A percentile compares a stretch with the other conserved stretches of the same genome.
Evolutionary conservation across 2,113 vertebrate genomes (phyloP).

Genomic region (Copsychus sechellarum): DNA sequence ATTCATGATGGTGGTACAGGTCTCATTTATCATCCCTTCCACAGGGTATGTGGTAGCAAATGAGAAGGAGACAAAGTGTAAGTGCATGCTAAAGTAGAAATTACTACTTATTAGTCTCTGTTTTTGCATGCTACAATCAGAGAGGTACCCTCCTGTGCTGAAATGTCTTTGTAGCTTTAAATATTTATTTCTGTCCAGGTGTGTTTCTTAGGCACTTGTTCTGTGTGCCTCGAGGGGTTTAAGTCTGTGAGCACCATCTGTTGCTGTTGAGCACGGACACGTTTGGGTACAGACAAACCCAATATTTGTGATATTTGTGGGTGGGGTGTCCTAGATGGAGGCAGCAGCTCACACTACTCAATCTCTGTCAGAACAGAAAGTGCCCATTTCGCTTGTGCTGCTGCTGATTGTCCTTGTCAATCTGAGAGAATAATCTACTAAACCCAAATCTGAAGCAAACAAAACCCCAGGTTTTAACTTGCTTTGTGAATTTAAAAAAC

Average conservation of each 20-base stretch:
- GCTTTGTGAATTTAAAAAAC: background rate
- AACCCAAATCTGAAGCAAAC: background rate
- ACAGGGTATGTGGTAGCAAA: background rate
- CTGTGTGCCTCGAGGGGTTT: slow-evolving; percentile 16
- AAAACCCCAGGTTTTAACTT: background rate
- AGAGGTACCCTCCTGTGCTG: background rate
- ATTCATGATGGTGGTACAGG: slow-evolving; percentile 1
- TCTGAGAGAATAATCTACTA: background rate
- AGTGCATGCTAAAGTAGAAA: slow-evolving; percentile 9
- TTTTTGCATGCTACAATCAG: background rate
- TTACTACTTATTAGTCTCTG: slow-evolving; percentile 51
- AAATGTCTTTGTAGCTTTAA: slow-evolving; percentile 14
- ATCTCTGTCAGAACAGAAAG: background rate
- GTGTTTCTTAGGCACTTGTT: slow-evolving; percentile 32
- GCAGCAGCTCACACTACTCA: background rate
- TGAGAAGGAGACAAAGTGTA: background rate
- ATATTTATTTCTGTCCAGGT: slow-evolving; percentile 49
- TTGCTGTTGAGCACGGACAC: background rate
- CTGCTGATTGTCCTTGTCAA: background rate
- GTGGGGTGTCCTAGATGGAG: background rate
- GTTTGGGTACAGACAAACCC: background rate
- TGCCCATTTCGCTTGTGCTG: background rate
- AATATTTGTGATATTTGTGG: background rate
- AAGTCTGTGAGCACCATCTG: slow-evolving; percentile 30
- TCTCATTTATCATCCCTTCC: slow-evolving; percentile 31